These are phyloP conservation scores for Tragelaphus strepsiceros DNA, from an alignment of 2,113 vertebrate species.

Conservation along the genomic window DNA sequence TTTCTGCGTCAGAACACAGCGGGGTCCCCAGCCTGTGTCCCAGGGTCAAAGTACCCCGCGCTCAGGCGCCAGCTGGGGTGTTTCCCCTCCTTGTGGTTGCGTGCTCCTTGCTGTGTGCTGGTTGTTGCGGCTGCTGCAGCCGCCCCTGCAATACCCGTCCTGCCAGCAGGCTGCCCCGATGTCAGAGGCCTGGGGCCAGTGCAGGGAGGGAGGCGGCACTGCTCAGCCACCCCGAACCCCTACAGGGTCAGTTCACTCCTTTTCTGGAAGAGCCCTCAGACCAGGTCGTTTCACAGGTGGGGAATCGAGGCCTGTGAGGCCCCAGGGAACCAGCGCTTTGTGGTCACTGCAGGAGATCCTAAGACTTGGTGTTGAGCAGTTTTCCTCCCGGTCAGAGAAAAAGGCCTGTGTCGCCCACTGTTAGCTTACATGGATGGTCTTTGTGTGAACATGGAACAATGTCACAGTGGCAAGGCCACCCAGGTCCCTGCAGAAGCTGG, in stretches of 20 bases:
- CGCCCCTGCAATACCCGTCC: accelerated
- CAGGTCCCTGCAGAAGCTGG: too few species aligned
- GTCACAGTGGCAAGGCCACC: not conserved
- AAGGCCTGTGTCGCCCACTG: not conserved
- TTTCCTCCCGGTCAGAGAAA: not conserved
- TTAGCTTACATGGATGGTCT: not conserved
- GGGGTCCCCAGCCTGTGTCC: too few species aligned
- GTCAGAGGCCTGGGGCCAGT: not conserved
- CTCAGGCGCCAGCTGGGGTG: not conserved
- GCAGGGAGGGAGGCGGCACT: not conserved
- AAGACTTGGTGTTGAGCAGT: not conserved
- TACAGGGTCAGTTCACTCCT: accelerated
- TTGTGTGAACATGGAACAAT: not conserved
- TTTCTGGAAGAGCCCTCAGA: not conserved
- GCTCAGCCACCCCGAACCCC: too few species aligned
- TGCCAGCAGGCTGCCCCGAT: not conserved
- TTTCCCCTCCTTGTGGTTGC: not conserved
- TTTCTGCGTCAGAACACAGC: not conserved
- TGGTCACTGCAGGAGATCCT: not conserved
- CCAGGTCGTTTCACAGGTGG: accelerated
- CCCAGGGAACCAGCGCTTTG: accelerated
- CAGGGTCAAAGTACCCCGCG: accelerated
- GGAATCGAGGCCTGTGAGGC: not conserved
- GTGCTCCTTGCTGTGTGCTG: accelerated
- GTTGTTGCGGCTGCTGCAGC: not conserved